Evolutionary conservation across 1,140 invertebrate species (phyloP).

Genomic region (Phymorhynchus buccinoides): DNA sequence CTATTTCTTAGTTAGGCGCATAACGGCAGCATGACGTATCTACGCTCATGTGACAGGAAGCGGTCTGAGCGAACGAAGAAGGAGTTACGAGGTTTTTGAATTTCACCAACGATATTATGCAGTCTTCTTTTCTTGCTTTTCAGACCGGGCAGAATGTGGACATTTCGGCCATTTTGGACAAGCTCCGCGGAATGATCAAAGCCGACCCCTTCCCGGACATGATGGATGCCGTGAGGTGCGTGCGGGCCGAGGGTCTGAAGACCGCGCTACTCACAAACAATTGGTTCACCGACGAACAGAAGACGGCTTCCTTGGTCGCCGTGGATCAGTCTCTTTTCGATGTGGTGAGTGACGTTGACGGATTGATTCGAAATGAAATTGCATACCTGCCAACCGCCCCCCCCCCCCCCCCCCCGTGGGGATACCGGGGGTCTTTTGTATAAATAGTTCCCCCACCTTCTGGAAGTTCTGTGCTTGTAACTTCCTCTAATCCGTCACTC

Average conservation of each 20-base stretch:
- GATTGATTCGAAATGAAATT: not conserved
- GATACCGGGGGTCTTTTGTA: too few species aligned
- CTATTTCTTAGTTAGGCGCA: too few species aligned
- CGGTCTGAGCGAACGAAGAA: too few species aligned
- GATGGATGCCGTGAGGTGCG: conserved; percentile 67
- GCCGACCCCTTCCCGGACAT: conserved; percentile 65
- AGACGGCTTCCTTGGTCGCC: conserved; percentile 55
- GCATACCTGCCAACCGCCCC: not conserved
- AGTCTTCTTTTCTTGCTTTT: conserved; percentile 6
- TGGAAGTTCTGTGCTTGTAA: too few species aligned
- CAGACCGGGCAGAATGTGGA: conserved; percentile 62
- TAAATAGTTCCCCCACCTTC: too few species aligned
- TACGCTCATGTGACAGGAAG: too few species aligned
- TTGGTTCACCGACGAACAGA: conserved; percentile 59
- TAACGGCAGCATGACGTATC: too few species aligned
- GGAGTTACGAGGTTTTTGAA: too few species aligned
- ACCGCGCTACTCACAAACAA: conserved; percentile 75
- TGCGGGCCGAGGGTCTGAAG: conserved; percentile 70
- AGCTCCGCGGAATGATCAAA: conserved; percentile 32
- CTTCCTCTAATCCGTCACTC: too few species aligned
- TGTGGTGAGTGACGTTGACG: conserved; percentile 56
- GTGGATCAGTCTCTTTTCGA: conserved; percentile 66
- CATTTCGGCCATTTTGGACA: conserved; percentile 51
- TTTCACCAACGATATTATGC: too few species aligned
- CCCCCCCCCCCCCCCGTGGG: too few species aligned